A percentile compares a stretch with the other conserved stretches of the same genome.
Conservation (phyloP, 2,113 vertebrate species). For the Ivindomyrus marchei region DNA sequence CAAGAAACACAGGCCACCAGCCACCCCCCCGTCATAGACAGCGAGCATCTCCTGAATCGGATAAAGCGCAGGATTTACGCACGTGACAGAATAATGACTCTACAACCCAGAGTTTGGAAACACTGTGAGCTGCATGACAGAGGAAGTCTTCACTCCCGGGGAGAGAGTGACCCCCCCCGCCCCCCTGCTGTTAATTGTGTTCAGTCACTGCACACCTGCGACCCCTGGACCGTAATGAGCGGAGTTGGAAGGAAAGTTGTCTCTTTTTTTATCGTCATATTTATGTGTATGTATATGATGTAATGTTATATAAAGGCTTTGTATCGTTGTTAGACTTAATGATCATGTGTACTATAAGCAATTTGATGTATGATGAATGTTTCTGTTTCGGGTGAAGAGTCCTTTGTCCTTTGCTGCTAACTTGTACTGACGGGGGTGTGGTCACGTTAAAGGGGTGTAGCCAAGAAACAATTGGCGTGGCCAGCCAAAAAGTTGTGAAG, state of each 20-base stretch:
- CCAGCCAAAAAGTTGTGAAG: neutral
- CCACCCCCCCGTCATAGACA: conserved; percentile 5
- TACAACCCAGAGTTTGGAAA: conserved; percentile 22
- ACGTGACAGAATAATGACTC: conserved; percentile 40
- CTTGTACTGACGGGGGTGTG: neutral
- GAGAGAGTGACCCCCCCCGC: neutral
- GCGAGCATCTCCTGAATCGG: conserved; percentile 37
- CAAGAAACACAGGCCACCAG: neutral
- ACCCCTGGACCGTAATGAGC: neutral
- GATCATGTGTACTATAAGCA: neutral
- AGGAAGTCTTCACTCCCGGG: neutral
- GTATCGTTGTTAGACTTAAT: neutral
- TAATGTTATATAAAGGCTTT: neutral
- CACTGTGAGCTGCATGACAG: conserved; percentile 18
- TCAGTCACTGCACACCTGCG: neutral
- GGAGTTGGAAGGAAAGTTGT: neutral
- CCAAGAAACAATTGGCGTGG: neutral
- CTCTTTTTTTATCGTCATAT: neutral
- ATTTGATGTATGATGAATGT: neutral
- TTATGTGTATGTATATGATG: neutral
- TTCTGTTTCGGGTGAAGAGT: neutral
- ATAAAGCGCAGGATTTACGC: conserved; percentile 43
- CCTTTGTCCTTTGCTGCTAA: neutral
- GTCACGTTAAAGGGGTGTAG: neutral
- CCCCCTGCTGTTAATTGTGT: neutral